Evolutionary conservation across 2,113 vertebrate genomes (phyloP).

Genomic region (Grantiella picta): DNA sequence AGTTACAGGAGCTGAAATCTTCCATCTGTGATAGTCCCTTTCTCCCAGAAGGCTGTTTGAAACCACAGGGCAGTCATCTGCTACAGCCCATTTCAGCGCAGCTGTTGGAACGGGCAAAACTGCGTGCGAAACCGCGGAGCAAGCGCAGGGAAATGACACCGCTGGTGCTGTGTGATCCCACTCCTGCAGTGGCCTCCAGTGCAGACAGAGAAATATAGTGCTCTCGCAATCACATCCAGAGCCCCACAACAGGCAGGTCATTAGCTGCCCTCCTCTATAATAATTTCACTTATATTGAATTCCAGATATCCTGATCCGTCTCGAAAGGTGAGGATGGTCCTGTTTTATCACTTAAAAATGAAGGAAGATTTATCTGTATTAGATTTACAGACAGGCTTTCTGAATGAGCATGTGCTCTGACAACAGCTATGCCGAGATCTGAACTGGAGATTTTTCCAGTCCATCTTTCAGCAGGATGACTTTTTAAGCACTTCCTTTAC

Average conservation of each 20-base stretch:
- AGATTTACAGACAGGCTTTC: conserved; percentile 27
- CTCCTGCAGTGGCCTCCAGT: not conserved
- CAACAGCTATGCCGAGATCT: conserved; percentile 24
- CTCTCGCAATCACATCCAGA: not conserved
- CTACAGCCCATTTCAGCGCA: conserved; percentile 30
- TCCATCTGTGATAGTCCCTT: not conserved
- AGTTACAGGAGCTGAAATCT: not conserved
- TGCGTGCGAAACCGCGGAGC: not conserved
- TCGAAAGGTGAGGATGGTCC: conserved; percentile 33
- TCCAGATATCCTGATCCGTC: conserved; percentile 21
- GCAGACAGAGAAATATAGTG: not conserved
- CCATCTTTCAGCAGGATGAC: conserved; percentile 50
- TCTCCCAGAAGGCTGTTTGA: not conserved
- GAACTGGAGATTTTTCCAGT: conserved; percentile 56
- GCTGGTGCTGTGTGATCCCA: not conserved
- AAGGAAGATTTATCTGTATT: conserved; percentile 46
- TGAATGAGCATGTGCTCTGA: conserved; percentile 13
- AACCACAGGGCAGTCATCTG: conserved; percentile 6
- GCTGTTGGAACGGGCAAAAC: not conserved
- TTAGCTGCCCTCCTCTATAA: conserved; percentile 27
- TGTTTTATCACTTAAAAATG: conserved; percentile 29
- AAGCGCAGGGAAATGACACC: not conserved
- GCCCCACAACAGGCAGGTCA: not conserved
- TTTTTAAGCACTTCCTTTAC: conserved; percentile 58
- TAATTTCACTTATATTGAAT: conserved; percentile 36